Evolutionary conservation across 1,140 invertebrate species (phyloP).

Genomic region (Penaeus indicus): DNA sequence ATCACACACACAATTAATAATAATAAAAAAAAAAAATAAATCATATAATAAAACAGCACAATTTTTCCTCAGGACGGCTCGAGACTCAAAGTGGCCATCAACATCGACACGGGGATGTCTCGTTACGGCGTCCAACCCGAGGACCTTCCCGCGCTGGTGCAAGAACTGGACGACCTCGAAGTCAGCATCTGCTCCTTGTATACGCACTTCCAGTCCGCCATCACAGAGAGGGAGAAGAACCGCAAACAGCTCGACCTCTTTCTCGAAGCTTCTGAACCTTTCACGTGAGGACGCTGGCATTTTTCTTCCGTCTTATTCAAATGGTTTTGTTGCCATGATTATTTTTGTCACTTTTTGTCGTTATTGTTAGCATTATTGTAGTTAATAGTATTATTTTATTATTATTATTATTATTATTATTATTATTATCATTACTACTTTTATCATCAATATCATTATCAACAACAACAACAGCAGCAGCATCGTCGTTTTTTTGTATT

Average conservation of each 20-base stretch:
- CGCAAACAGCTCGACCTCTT: slow-evolving; percentile 56
- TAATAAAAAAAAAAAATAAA: too few relatives aligned
- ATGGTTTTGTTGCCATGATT: too few relatives aligned
- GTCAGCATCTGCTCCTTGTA: slow-evolving; percentile 56
- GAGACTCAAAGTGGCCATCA: slow-evolving; percentile 54
- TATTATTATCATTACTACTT: too few relatives aligned
- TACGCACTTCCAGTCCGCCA: slow-evolving; percentile 62
- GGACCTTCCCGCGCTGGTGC: slow-evolving; percentile 44
- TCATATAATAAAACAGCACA: too few relatives aligned
- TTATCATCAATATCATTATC: too few relatives aligned
- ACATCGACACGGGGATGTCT: slow-evolving; percentile 64
- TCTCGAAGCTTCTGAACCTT: slow-evolving; percentile 52
- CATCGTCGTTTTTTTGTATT: too few relatives aligned
- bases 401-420: too few relatives aligned
- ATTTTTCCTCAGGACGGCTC: slow-evolving; percentile 41
- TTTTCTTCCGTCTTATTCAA: too few relatives aligned
- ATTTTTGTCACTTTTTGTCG: too few relatives aligned
- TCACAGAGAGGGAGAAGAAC: slow-evolving; percentile 56
- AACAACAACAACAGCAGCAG: too few relatives aligned
- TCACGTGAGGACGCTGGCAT: not conserved
- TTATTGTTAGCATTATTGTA: too few relatives aligned
- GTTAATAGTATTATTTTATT: not conserved
- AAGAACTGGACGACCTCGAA: slow-evolving; percentile 33
- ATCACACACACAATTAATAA: too few relatives aligned
- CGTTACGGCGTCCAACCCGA: slow-evolving; percentile 60